Base-by-base conservation (phyloP, 1,140 invertebrate genomes). In the Branchinecta lynchi region DNA sequence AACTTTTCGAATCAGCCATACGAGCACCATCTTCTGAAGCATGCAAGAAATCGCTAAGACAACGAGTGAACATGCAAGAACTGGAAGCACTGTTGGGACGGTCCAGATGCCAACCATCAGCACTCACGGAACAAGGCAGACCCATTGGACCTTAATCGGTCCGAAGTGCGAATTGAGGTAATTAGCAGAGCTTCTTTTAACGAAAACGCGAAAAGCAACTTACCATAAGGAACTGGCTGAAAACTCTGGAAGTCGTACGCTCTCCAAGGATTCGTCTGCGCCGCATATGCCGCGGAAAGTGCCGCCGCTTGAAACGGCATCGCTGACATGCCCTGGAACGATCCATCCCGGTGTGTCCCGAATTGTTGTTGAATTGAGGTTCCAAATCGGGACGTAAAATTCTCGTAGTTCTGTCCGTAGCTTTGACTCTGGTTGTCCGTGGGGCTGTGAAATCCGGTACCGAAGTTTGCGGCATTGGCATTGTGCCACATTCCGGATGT, bases 301-400 rank as follows among this genome's bases (percentile, higher is more conserved):
- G 51, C 51, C 6, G 51, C 51, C 17, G 51, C 51, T 60, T 60
- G 51, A 20, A 60, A 60, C 17, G 51, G 51, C 17, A 20, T 60
- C 17, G 51, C 17, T 20, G 51, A 20, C 51, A 60, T 60, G 12
- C 51, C 51, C 6, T 60, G 51, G 6, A 60, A 60, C 12, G 51
- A 60, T 60, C 12, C 51, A 12, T 60, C 51, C 12, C 51, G 51
- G 17, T 60, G 51, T 60, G 51, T 6, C 51, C 51, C 51, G 17
- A 60, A 60, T 60, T 60, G 51, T 60, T 60, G 51, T 60, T 60
- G 51, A 60, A 60, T 60, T 60, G 51, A 60, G 51, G 51, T 3
- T 60, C 51, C 51, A 60, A 60, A 60, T 60, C 51, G 12, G 12
- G 51, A 60, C 17, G 51, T 20, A 60, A 60, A 60, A 60, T 12